Percentiles rank a stretch among this genome's conserved stretches.
Evolutionary conservation across 2,113 vertebrate species (phyloP).

Genomic region (Cyphomyrus discorhynchus): DNA sequence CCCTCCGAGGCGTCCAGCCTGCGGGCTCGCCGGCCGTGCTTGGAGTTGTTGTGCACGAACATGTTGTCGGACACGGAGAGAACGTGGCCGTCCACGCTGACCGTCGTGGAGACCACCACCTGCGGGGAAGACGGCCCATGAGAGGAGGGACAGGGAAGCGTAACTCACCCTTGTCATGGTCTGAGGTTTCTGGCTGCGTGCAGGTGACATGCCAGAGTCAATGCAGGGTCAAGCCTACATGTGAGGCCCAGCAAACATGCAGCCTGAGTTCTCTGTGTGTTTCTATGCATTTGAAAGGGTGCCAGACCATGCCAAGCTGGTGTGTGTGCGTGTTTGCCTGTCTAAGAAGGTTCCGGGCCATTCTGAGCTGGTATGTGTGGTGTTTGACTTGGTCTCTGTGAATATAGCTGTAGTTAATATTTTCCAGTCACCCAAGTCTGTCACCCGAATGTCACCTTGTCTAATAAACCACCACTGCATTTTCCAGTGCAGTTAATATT

Average conservation of each 20-base stretch:
- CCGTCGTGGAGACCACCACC: constrained; percentile 79
- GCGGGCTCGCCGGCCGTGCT: constrained; percentile 76
- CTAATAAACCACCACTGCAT: constrained; percentile 8
- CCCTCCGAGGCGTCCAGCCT: constrained; percentile 81
- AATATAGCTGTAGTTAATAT: neutral
- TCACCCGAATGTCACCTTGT: neutral
- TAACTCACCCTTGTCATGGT: neutral
- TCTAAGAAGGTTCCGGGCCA: neutral
- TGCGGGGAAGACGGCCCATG: constrained; percentile 43
- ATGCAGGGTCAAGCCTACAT: neutral
- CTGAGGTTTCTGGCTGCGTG: too few species aligned
- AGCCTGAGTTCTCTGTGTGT: neutral
- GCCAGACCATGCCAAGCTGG: neutral
- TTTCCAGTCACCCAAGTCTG: neutral
- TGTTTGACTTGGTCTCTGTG: neutral
- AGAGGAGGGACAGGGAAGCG: neutral
- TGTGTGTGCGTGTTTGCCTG: neutral
- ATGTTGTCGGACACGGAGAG: constrained; percentile 79
- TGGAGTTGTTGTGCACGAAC: constrained; percentile 83
- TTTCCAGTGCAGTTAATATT: neutral
- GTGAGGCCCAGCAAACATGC: neutral
- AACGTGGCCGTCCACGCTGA: constrained; percentile 78
- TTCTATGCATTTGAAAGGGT: neutral
- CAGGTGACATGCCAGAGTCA: neutral
- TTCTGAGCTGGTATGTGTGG: neutral